A percentile compares a stretch with the other conserved stretches of the same genome.
Evolutionary conservation across 2,797 vertebrate genomes (phyloP).

Genomic region (Fistularia tabacaria): DNA sequence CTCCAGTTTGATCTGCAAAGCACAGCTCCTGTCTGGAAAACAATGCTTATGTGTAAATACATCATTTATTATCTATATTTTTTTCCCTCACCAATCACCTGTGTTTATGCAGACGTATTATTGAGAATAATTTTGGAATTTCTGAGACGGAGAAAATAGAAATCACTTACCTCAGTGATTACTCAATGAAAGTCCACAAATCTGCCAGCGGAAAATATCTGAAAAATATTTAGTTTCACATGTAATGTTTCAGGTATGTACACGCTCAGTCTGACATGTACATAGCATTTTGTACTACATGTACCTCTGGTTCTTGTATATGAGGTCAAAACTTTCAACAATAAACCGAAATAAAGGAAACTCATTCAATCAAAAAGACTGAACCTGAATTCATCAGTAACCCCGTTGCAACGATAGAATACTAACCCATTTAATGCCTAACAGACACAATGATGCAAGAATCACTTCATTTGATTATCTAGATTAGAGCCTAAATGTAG

Average conservation of each 20-base stretch:
- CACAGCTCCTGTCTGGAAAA: constrained; percentile 27
- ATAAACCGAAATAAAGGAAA: constrained; percentile 68
- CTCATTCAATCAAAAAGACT: constrained; percentile 59
- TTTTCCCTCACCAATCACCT: not conserved
- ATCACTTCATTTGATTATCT: not conserved
- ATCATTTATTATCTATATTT: constrained; percentile 23
- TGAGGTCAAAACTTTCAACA: constrained; percentile 43
- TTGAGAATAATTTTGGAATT: not conserved
- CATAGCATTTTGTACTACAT: constrained; percentile 37
- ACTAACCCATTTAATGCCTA: constrained; percentile 54
- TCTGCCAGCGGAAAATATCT: constrained; percentile 13
- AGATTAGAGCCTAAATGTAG: no score
- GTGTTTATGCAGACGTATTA: constrained; percentile 10
- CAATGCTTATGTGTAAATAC: constrained; percentile 25
- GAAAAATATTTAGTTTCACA: constrained; percentile 25
- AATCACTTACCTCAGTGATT: constrained; percentile 4
- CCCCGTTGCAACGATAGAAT: constrained; percentile 26
- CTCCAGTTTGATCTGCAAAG: constrained; percentile 16
- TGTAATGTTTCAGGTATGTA: constrained; percentile 33
- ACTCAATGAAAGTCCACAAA: constrained; percentile 7
- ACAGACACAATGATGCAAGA: constrained; percentile 2
- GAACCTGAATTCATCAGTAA: constrained; percentile 70
- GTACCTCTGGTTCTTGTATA: constrained; percentile 55
- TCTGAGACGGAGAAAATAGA: constrained; percentile 1
- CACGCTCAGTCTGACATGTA: constrained; percentile 1